Conservation (phyloP, 2,888 invertebrate species). For the Pterostichus madidus region DNA sequence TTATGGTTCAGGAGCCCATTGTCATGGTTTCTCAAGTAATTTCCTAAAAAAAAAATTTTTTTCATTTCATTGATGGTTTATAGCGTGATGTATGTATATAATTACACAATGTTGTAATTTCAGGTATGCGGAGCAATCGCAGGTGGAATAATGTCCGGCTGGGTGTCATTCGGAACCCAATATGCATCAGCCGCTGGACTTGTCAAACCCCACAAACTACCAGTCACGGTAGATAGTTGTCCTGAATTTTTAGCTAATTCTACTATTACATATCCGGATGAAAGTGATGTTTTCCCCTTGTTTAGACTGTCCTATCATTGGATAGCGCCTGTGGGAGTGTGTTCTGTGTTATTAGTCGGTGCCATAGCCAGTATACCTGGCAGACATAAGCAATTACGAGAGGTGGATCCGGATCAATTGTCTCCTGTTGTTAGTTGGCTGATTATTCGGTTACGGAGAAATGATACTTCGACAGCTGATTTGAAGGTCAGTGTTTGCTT, state of each 20-base stretch:
- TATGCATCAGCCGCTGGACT: constrained; percentile 81
- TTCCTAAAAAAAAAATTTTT: no score
- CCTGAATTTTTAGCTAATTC: constrained; percentile 38
- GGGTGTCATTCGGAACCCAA: constrained; percentile 85
- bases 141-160: constrained; percentile 82
- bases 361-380: constrained; percentile 82
- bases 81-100: no score
- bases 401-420: constrained; percentile 80
- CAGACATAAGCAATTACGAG: constrained; percentile 76
- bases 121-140: constrained; percentile 79
- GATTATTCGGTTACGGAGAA: constrained; percentile 65
- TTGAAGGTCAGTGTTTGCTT: constrained; percentile 59
- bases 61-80: no score
- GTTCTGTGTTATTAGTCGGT: constrained; percentile 84
- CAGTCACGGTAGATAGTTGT: constrained; percentile 78
- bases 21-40: no score
- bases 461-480: constrained; percentile 26
- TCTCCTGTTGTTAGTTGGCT: constrained; percentile 82
- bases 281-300: constrained; percentile 83
- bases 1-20: no score
- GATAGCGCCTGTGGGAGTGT: constrained; percentile 87
- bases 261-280: constrained; percentile 73
- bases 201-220: constrained; percentile 80
- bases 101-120: neutral
- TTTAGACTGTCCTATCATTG: constrained; percentile 90